These are phyloP conservation scores for Gambelia wislizenii DNA, from an alignment of 2,797 vertebrate genomes.

Conservation along the genomic window DNA sequence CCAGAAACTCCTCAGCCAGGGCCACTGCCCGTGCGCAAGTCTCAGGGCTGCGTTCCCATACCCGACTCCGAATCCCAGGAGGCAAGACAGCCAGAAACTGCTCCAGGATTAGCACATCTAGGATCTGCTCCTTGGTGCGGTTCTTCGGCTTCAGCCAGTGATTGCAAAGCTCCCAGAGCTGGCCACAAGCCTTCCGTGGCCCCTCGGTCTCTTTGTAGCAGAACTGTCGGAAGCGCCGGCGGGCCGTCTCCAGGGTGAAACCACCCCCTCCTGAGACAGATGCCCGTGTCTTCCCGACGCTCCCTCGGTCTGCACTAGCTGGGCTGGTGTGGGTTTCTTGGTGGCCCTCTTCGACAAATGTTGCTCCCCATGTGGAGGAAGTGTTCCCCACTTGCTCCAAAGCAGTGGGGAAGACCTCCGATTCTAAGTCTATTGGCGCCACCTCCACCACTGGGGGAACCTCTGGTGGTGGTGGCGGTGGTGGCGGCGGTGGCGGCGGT, in stretches of 20 bases:
- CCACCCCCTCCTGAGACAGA: background rate
- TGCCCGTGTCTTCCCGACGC: background rate
- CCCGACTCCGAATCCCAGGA: slow-evolving; percentile 27
- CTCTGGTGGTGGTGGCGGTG: background rate
- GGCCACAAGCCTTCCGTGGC: slow-evolving; percentile 18
- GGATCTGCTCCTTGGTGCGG: slow-evolving; percentile 45
- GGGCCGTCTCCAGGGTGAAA: slow-evolving; percentile 22
- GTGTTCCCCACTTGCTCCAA: slow-evolving; percentile 7
- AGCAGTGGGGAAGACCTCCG: background rate
- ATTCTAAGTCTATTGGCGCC: background rate
- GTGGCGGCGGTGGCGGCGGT: background rate
- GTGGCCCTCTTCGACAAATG: slow-evolving; percentile 7
- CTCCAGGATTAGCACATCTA: slow-evolving; percentile 35
- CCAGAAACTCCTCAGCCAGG: slow-evolving; percentile 28
- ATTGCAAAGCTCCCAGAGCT: slow-evolving; percentile 46
- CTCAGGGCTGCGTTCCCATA: slow-evolving; percentile 40
- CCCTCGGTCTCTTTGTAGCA: slow-evolving; percentile 31
- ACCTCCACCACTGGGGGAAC: background rate
- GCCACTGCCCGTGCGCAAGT: slow-evolving; percentile 33
- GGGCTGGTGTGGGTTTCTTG: background rate
- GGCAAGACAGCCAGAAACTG: slow-evolving; percentile 41
- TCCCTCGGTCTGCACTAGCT: slow-evolving; percentile 15
- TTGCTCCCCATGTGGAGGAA: background rate
- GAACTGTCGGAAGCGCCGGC: slow-evolving; percentile 35
- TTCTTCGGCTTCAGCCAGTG: slow-evolving; percentile 44